Percentiles rank a stretch among this genome's conserved stretches.
Conservation (phyloP, 2,888 invertebrate genomes). For the Icerya purchasi region DNA sequence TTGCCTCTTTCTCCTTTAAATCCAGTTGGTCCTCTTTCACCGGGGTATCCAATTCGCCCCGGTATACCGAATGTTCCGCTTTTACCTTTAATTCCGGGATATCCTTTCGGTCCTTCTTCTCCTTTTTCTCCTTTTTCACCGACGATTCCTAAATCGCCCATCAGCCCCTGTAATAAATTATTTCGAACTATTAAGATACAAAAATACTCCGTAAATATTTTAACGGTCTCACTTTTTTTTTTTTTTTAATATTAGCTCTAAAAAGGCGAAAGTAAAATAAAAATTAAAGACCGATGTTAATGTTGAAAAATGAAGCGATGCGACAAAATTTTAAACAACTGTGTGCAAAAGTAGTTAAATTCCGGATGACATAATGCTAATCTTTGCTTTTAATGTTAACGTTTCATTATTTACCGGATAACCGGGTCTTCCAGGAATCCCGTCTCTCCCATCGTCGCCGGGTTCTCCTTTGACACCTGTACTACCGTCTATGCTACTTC, state of each 20-base stretch:
- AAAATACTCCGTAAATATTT: not conserved
- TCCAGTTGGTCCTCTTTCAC: conserved; percentile 27
- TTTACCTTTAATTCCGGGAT: conserved; percentile 25
- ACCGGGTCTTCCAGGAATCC: conserved; percentile 38
- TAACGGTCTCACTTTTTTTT: conserved; percentile 10
- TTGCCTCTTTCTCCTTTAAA: conserved; percentile 25
- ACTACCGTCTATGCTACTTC: conserved; percentile 26
- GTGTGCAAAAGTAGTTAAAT: no score
- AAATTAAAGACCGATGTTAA: no score
- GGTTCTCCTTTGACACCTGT: conserved; percentile 27
- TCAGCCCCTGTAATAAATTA: conserved; percentile 22
- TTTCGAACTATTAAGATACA: not conserved
- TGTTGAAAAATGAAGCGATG: not conserved
- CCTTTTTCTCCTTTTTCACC: conserved; percentile 35
- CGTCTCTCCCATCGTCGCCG: conserved; percentile 22
- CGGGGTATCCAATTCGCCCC: conserved; percentile 33
- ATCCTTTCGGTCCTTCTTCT: conserved; percentile 25
- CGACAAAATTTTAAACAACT: not conserved
- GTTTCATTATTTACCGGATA: conserved; percentile 18
- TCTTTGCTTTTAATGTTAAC: no score
- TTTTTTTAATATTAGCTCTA: no score
- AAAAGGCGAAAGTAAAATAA: no score
- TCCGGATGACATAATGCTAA: no score
- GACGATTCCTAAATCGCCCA: conserved; percentile 25
- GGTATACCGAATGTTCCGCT: conserved; percentile 24